These are phyloP conservation scores for Macrocentrus cingulum DNA, from an alignment of 1,140 invertebrate genomes.

Conservation along the genomic window DNA sequence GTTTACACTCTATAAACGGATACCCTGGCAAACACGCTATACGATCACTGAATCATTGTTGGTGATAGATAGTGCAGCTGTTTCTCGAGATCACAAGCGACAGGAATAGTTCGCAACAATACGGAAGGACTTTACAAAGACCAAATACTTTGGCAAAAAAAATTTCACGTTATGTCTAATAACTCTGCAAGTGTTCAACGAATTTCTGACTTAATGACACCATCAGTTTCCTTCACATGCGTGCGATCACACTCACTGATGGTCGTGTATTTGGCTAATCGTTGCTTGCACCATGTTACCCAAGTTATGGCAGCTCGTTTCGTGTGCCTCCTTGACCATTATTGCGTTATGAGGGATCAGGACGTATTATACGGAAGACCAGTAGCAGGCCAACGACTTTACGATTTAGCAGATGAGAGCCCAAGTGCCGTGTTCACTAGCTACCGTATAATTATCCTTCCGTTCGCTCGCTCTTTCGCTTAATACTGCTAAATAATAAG, in stretches of 20 bases:
- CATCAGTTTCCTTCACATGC: background rate
- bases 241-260: conserved; percentile 13
- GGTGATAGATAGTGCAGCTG: conserved; percentile 56
- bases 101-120: conserved; percentile 54
- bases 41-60: conserved; percentile 57
- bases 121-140: too few relatives aligned
- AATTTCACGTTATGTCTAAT: too few relatives aligned
- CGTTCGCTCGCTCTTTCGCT: conserved; percentile 36
- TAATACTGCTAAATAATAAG: conserved; percentile 13
- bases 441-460: conserved; percentile 58
- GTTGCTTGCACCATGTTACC: conserved; percentile 32
- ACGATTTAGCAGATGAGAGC: conserved; percentile 46
- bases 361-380: conserved; percentile 55
- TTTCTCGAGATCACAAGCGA: conserved; percentile 51
- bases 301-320: conserved; percentile 50
- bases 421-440: conserved; percentile 40
- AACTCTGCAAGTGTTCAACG: too few relatives aligned
- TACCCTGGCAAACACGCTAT: conserved; percentile 34
- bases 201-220: too few relatives aligned
- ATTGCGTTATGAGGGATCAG: conserved; percentile 50
- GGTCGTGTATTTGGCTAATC: conserved; percentile 41
- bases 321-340: conserved; percentile 40
- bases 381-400: conserved; percentile 54
- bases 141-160: too few relatives aligned
- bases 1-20: conserved; percentile 48